Base-by-base conservation (phyloP, 1,140 invertebrate species). In the Samia ricini region DNA sequence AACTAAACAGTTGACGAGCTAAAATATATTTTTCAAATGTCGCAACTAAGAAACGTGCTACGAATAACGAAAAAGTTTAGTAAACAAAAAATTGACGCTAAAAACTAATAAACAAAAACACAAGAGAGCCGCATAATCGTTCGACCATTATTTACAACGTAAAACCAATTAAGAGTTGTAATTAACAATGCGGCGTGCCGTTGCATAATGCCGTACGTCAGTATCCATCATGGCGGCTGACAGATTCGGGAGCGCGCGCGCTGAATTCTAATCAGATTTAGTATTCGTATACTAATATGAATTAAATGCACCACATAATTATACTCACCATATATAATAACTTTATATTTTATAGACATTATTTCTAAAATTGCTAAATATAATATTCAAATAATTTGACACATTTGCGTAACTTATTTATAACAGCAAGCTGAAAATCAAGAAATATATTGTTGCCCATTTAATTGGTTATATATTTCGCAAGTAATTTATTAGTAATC, bases 151-250 rank as follows among this genome's bases (percentile, higher is more conserved):
- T 77, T 80, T 76, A 79, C 76, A 71, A 67, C 69, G 57, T 63
- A 69, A 68, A 67, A 71, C 71, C 76, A 81, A 81, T 83, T 83
- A 83, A n/a, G 42, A 71, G 66, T 64, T 71, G 72, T 74, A 81
- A 83, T 83, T 81, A 81, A 80, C 71, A 71, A 73, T 61, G 71
- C 68, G 63, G 64, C 79, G 78, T 83, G 82, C 50, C 65, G 63
- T 62, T 65, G 80, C 82, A 82, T 85, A 82, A 85, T 82, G 75
- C 60, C 61, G 65, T n/a, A n/a, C n/a, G n/a, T 55, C 52, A 21
- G 52, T 24, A 63, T 57, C 29, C 56, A 29, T 36, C 72, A 83
- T 76, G 77, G 71, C 77, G 48, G 69, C 74, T 77, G 82, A 77
- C 78, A 78, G 66, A 76, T 81, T 73, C 69, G 65, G 63, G 12